Base-by-base conservation (phyloP, 2,888 invertebrate species). In the Lapara coniferarum region DNA sequence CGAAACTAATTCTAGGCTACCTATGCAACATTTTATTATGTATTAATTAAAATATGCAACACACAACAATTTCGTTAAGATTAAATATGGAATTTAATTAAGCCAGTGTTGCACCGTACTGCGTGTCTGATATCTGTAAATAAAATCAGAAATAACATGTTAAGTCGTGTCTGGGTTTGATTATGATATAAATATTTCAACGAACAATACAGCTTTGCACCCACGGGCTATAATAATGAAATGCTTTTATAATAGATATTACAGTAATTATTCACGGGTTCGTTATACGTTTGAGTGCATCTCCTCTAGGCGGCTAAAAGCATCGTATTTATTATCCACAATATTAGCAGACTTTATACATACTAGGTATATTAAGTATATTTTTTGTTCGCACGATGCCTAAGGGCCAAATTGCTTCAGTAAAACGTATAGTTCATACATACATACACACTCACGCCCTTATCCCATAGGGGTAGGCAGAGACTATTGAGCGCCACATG, bases 71-170 rank as follows among this genome's bases (percentile, higher is more conserved):
- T 66, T 37, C 8, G n/a, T 53, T 58, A 30, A 59, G 37, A 19
- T 49, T 59, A 59, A 52, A 58, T 68, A 57, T 68, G 16, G 16
- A 68, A 52, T 58, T 59, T 68, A 52, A 68, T 68, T 59, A 30
- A 58, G 58, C 37, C 59, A 44, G 16, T 5, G 52, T 30, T 37
- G 37, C 4, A 10, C n/a, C 30, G 30, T 66, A 66, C 19, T 14
- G 16, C 37, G 19, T 66, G 6, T 66, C 57, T 16, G 53, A 30
- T 25, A 10, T 58, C n/a, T 51, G 25, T 66, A 46, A 66, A 66
- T 66, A 49, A 25, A 46, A 51, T 52, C 14, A 14, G 25, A 30
- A 66, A 66, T 51, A 30, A n/a, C 44, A 59, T 44, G 37, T 59
- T 10, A 0, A n/a, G 16, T 46, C 37, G 16, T 63, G 44, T 46